phyloP scores from a whole-genome alignment of 2,888 invertebrate species.

The Heliconius ismenius region DNA sequence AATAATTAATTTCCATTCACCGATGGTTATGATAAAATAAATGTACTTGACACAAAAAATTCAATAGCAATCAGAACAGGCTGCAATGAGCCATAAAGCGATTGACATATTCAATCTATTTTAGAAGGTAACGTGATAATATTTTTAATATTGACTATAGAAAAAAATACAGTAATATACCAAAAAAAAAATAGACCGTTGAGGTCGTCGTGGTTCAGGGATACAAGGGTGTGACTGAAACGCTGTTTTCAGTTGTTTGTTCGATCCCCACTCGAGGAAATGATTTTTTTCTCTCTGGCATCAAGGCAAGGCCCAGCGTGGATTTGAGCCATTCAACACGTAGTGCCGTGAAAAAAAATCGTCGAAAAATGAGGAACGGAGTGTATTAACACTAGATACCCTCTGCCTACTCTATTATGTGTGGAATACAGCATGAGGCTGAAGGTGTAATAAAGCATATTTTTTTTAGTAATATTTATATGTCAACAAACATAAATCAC shows the following conservation, averaged over 20 bases:
- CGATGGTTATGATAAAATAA: conserved; percentile 16
- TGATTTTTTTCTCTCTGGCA: too few species aligned
- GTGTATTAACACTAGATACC: too few species aligned
- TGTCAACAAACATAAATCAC: background rate
- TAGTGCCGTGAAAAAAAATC: too few species aligned
- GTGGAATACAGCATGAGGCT: too few species aligned
- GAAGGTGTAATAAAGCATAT: background rate
- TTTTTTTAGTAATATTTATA: background rate
- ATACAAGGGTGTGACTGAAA: too few species aligned
- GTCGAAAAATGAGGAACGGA: too few species aligned
- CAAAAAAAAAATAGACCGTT: background rate
- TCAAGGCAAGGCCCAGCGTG: too few species aligned
- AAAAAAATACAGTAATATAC: background rate
- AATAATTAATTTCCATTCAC: conserved; percentile 9
- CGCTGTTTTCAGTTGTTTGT: too few species aligned
- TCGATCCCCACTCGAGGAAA: too few species aligned
- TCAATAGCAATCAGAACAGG: conserved; percentile 7
- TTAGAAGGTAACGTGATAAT: conserved; percentile 16
- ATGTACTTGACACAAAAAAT: conserved; percentile 24
- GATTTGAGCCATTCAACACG: too few species aligned
- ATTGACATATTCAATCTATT: conserved; percentile 8
- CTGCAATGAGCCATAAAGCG: conserved; percentile 1
- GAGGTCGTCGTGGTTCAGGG: too few species aligned
- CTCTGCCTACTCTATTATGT: too few species aligned
- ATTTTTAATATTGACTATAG: conserved; percentile 15